Percentiles rank a stretch among this genome's conserved stretches.
Conservation (phyloP, 2,113 vertebrate species). For the Galbula dea region DNA sequence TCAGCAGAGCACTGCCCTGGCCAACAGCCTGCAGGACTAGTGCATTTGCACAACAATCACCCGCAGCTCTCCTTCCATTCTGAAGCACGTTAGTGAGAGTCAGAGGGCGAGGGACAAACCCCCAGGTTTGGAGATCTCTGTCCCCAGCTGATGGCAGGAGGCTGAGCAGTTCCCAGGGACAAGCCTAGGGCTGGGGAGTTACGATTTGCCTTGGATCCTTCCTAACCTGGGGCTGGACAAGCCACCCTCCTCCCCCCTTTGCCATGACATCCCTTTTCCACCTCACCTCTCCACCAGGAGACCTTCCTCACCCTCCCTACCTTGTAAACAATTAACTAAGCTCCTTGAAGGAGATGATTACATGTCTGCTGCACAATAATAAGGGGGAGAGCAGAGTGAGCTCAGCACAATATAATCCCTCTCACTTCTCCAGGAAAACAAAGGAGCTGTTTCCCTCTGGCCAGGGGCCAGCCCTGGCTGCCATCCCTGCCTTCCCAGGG, state of each 20-base stretch:
- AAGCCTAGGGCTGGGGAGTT: neutral
- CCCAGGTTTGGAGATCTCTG: neutral
- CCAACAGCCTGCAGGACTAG: conserved; percentile 31
- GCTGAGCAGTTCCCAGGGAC: neutral
- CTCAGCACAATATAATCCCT: conserved; percentile 15
- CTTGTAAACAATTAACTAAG: conserved; percentile 9
- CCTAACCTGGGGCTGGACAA: neutral
- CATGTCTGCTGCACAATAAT: neutral
- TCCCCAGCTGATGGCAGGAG: neutral
- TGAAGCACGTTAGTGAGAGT: conserved; percentile 13
- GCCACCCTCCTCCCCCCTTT: neutral
- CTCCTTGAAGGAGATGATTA: neutral
- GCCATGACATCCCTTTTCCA: neutral
- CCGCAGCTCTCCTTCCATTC: conserved; percentile 12
- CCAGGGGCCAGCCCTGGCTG: neutral
- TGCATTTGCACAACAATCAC: conserved; percentile 61
- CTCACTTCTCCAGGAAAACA: neutral
- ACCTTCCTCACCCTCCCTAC: neutral
- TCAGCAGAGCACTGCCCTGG: conserved; percentile 53
- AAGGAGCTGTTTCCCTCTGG: conserved; percentile 22
- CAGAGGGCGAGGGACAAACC: neutral
- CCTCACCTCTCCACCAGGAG: neutral
- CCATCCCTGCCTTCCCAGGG: neutral
- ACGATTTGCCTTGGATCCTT: neutral
- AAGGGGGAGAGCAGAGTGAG: neutral